Conservation (phyloP, 1,140 invertebrate genomes). For the Ladona fulva region DNA sequence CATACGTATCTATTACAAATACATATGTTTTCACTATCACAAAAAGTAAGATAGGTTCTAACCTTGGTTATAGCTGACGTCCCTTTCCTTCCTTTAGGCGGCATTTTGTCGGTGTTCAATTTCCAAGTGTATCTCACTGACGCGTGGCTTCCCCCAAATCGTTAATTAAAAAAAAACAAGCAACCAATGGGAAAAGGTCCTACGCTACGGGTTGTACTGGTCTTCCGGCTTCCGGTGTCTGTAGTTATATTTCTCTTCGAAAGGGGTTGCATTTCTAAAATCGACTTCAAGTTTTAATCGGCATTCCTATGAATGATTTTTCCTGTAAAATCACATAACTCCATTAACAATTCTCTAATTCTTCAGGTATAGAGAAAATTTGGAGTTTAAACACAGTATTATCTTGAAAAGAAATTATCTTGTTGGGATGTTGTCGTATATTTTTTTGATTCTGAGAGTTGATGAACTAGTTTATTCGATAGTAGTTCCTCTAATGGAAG, state of each 20-base stretch:
- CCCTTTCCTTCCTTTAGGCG: conserved; percentile 3
- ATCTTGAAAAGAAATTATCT: no score
- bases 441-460: no score
- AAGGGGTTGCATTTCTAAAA: background rate
- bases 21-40: no score
- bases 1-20: background rate
- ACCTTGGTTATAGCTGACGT: background rate
- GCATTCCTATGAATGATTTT: no score
- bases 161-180: conserved; percentile 11
- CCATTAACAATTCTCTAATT: no score
- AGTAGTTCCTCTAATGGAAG: no score
- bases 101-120: background rate
- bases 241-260: background rate
- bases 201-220: background rate
- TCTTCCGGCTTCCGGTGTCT: background rate
- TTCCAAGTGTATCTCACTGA: background rate
- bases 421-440: no score
- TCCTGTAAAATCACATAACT: no score
- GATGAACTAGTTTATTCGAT: no score
- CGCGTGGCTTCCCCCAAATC: conserved; percentile 3
- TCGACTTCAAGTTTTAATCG: no score
- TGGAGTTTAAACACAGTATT: no score
- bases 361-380: no score
- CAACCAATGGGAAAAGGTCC: conserved; percentile 3
- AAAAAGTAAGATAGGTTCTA: background rate